A percentile compares a stretch with the other conserved stretches of the same genome.
phyloP scores from a whole-genome alignment of 2,888 invertebrate species.

The Glyphotaelius pellucidus region DNA sequence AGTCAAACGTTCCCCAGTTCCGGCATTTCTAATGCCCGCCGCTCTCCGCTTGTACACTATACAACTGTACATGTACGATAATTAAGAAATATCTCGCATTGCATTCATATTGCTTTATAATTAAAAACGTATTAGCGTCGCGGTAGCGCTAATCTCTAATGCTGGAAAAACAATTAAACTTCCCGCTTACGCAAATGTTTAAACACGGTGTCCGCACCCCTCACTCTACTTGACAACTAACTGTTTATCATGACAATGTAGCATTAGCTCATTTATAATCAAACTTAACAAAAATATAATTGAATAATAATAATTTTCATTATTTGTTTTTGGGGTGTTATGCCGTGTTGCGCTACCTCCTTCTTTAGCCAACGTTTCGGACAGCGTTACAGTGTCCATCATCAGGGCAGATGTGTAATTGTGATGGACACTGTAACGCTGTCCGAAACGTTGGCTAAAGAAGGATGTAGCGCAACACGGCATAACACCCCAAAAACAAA shows the following conservation, averaged over 20 bases:
- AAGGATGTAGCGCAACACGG: too few relatives aligned
- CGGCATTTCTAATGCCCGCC: slow-evolving; percentile 7
- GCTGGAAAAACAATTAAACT: background rate
- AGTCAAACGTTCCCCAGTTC: slow-evolving; percentile 32
- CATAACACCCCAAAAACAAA: too few relatives aligned
- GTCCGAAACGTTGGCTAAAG: too few relatives aligned
- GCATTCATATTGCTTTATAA: background rate
- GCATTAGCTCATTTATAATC: background rate
- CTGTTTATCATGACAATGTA: background rate
- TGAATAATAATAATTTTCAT: too few relatives aligned
- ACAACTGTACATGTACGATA: background rate
- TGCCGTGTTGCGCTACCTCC: too few relatives aligned
- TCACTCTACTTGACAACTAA: background rate
- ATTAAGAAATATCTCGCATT: background rate
- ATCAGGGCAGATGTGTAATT: too few relatives aligned
- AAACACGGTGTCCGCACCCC: background rate
- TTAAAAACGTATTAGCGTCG: background rate
- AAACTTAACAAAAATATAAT: background rate
- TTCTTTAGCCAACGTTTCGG: too few relatives aligned
- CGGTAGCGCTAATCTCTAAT: background rate
- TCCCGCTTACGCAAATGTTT: background rate
- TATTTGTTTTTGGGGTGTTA: too few relatives aligned
- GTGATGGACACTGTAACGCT: too few relatives aligned
- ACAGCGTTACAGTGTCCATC: too few relatives aligned
- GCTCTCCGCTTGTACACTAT: background rate